Conservation (phyloP, 2,797 vertebrate species). For the Hypotaenidia okinawae region DNA sequence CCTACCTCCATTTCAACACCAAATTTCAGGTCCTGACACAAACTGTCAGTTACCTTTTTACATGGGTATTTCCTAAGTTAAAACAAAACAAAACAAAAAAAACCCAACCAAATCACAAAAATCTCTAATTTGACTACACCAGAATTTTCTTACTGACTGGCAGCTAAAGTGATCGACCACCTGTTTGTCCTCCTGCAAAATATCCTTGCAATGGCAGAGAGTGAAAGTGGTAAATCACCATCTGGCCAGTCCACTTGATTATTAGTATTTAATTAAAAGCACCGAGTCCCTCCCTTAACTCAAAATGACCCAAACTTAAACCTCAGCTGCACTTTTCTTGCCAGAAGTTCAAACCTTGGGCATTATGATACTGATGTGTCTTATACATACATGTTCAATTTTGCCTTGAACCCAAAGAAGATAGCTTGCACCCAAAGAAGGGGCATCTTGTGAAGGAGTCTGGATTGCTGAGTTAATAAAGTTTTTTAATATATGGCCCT, state of each 20-base stretch:
- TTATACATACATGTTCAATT: background rate
- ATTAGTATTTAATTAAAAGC: background rate
- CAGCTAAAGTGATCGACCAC: background rate
- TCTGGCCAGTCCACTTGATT: background rate
- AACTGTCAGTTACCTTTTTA: background rate
- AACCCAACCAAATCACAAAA: rapidly evolving
- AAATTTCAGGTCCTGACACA: background rate
- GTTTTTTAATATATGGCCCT: background rate
- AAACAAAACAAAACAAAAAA: background rate
- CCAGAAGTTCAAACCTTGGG: background rate
- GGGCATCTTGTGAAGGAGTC: background rate
- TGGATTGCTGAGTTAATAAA: background rate
- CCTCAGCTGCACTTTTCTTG: background rate
- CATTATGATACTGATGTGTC: background rate
- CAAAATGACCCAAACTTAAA: background rate
- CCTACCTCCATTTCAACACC: background rate
- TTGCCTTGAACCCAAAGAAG: background rate
- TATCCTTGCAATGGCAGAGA: background rate
- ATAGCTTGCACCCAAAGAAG: background rate
- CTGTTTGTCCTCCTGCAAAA: background rate
- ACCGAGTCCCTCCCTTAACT: background rate
- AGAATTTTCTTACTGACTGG: background rate
- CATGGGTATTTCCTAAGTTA: background rate
- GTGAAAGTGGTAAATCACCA: background rate
- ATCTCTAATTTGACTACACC: background rate